These are phyloP conservation scores for Gorsachius magnificus DNA, from an alignment of 2,797 vertebrate genomes.

Conservation along the genomic window DNA sequence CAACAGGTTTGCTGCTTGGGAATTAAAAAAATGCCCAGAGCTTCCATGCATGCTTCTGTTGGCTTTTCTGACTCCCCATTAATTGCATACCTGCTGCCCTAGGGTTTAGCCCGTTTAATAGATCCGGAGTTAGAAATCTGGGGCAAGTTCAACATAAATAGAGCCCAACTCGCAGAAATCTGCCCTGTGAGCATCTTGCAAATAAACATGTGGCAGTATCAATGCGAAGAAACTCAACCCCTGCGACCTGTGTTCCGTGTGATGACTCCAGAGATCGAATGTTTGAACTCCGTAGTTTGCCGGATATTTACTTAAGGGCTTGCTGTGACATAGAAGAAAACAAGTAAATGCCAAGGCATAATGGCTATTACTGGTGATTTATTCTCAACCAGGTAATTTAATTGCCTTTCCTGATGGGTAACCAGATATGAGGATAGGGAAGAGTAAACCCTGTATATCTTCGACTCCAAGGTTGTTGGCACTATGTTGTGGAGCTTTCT, in stretches of 20 bases:
- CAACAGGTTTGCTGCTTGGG: not conserved
- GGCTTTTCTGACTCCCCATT: not conserved
- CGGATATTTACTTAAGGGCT: not conserved
- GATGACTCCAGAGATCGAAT: not conserved
- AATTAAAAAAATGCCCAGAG: not conserved
- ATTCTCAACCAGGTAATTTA: not conserved
- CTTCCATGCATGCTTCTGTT: not conserved
- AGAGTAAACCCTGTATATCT: not conserved
- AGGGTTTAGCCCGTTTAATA: not conserved
- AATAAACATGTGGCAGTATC: not conserved
- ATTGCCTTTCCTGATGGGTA: conserved; percentile 17
- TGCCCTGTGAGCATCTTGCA: not conserved
- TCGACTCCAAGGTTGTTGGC: not conserved
- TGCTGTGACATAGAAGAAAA: not conserved
- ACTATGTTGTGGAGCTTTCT: rapidly evolving
- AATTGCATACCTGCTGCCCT: not conserved
- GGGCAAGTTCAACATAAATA: not conserved
- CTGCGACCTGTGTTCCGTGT: not conserved
- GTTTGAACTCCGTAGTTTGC: not conserved
- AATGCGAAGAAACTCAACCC: not conserved
- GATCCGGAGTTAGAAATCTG: rapidly evolving
- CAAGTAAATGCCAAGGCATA: not conserved
- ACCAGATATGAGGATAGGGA: not conserved
- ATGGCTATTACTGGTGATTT: not conserved
- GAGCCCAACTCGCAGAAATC: not conserved